These are phyloP conservation scores for Myopa tessellatipennis DNA, from an alignment of 2,888 invertebrate genomes.

Conservation along the genomic window DNA sequence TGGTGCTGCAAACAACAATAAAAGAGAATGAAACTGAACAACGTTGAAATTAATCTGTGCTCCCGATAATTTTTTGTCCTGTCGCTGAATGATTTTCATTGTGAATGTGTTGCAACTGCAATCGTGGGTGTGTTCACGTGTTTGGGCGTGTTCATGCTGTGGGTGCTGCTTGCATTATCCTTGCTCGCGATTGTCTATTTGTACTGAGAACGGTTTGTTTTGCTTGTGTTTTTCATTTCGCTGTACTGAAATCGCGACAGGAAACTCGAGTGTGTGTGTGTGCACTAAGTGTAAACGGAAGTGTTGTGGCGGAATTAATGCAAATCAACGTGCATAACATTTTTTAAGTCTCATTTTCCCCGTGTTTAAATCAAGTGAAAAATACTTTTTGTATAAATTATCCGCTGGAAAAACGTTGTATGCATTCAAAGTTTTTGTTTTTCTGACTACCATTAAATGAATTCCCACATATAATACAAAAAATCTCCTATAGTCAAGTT, in stretches of 20 bases:
- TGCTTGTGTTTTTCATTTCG: background rate
- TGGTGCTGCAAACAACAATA: background rate
- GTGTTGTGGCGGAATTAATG: conserved; percentile 65
- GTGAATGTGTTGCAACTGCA: background rate
- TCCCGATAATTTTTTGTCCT: conserved; percentile 22
- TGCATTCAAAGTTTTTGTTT: too few relatives aligned
- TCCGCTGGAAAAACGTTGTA: too few relatives aligned
- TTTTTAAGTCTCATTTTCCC: too few relatives aligned
- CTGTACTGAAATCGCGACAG: background rate
- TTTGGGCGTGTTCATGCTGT: background rate
- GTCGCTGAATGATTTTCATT: background rate
- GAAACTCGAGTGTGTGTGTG: conserved; percentile 6
- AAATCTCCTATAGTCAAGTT: too few relatives aligned
- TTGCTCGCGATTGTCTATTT: background rate
- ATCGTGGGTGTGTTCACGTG: background rate
- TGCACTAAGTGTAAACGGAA: conserved; percentile 56
- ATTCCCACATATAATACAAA: too few relatives aligned
- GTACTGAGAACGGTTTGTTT: background rate
- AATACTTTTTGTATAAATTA: conserved; percentile 5
- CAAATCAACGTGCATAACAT: conserved; percentile 56
- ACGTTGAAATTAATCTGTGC: conserved; percentile 29
- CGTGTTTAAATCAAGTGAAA: too few relatives aligned
- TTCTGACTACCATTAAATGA: too few relatives aligned
- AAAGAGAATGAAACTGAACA: background rate
- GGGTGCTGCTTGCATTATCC: conserved; percentile 1